Conservation (phyloP, 1,140 invertebrate species). For the Heliconius hermathena region DNA sequence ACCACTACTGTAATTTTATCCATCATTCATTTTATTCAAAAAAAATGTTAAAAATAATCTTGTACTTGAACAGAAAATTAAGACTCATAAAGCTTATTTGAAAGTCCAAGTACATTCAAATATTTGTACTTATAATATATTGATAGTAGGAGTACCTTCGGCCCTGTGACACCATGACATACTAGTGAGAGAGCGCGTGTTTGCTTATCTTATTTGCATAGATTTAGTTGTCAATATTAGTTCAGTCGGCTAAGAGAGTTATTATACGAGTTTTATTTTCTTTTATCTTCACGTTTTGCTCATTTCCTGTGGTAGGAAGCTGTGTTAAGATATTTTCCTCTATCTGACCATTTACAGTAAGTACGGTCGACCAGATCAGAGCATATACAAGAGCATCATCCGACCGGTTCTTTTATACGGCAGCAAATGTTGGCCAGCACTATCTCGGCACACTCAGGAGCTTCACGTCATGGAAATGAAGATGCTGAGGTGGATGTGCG, state of each 20-base stretch:
- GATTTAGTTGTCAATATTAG: neutral
- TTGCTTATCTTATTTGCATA: neutral
- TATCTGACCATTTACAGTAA: too few species aligned
- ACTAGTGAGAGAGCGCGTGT: neutral
- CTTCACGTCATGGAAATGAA: too few species aligned
- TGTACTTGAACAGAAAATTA: neutral
- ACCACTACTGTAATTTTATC: too few species aligned
- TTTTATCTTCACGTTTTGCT: neutral
- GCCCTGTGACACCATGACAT: constrained; percentile 15
- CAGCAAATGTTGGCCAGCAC: too few species aligned
- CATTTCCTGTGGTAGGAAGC: neutral
- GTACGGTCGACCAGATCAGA: too few species aligned
- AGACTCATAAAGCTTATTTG: neutral
- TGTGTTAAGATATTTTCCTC: neutral
- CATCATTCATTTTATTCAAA: neutral
- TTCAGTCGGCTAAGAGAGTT: neutral
- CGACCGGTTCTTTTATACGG: too few species aligned
- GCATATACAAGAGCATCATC: too few species aligned
- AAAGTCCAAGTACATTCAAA: neutral
- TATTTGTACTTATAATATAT: neutral
- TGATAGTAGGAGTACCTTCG: neutral
- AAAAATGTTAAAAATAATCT: neutral
- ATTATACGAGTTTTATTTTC: neutral
- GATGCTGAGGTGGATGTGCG: too few species aligned
- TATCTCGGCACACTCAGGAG: too few species aligned